These are phyloP conservation scores for Limnephilus lunatus DNA, from an alignment of 2,888 invertebrate species.

Conservation along the genomic window DNA sequence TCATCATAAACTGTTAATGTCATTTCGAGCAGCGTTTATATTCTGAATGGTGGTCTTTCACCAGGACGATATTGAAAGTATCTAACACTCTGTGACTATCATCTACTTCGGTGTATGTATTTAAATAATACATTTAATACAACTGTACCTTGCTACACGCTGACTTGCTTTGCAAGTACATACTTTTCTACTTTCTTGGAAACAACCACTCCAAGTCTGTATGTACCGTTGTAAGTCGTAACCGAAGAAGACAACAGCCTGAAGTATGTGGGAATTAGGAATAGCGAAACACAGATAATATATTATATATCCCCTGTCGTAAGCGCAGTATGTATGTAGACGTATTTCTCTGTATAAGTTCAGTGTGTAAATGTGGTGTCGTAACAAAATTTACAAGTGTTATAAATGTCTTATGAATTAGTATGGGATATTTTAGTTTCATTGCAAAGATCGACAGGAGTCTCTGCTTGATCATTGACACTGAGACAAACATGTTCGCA, in stretches of 20 bases:
- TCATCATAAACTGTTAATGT: too few species aligned
- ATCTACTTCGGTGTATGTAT: neutral
- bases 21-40: too few species aligned
- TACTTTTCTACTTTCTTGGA: neutral
- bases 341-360: too few species aligned
- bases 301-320: too few species aligned
- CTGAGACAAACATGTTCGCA: neutral
- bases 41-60: too few species aligned
- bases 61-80: too few species aligned
- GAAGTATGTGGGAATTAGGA: neutral
- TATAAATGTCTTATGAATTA: neutral
- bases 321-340: too few species aligned
- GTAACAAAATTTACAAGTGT: neutral
- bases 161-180: neutral
- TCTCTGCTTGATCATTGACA: neutral
- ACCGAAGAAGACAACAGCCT: neutral
- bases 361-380: too few species aligned
- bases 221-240: neutral
- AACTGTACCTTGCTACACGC: neutral
- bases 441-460: neutral
- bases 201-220: neutral
- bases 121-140: neutral
- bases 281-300: neutral
- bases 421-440: neutral
- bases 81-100: too few species aligned